phyloP scores from a whole-genome alignment of 2,888 invertebrate species.

The Lymantria dispar region DNA sequence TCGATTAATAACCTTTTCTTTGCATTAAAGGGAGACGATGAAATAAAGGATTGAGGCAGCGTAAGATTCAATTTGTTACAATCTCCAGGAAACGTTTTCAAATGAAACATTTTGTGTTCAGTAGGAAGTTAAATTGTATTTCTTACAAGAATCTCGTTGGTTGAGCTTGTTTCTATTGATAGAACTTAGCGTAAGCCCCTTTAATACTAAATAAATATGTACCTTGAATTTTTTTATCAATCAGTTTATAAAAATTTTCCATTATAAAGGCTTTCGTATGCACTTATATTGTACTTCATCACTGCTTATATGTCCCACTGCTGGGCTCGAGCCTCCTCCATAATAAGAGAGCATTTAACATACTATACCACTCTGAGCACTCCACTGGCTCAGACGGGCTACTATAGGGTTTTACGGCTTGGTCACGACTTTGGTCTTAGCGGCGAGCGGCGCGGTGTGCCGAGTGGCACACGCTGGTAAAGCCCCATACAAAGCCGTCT shows the following conservation, averaged over 20 bases:
- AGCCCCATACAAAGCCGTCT: too few species aligned
- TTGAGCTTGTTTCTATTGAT: slow-evolving; percentile 53
- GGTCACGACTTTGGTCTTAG: too few species aligned
- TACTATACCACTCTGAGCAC: too few species aligned
- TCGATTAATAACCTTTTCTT: slow-evolving; percentile 74
- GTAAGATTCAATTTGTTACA: slow-evolving; percentile 76
- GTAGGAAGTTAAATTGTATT: slow-evolving; percentile 73
- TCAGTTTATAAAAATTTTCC: slow-evolving; percentile 7
- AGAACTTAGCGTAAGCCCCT: slow-evolving; percentile 54
- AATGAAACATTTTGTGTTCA: slow-evolving; percentile 72
- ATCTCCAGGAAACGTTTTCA: slow-evolving; percentile 69
- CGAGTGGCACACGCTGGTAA: too few species aligned
- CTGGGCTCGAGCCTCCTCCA: too few species aligned
- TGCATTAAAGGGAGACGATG: slow-evolving; percentile 60
- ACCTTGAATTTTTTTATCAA: slow-evolving; percentile 34
- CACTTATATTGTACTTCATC: background rate
- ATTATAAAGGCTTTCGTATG: background rate
- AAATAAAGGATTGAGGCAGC: slow-evolving; percentile 75
- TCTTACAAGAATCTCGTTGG: slow-evolving; percentile 57
- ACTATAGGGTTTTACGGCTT: too few species aligned
- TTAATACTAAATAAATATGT: slow-evolving; percentile 51
- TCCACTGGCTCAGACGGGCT: too few species aligned
- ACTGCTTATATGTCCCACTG: background rate
- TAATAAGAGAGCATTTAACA: too few species aligned
- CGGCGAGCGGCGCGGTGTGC: too few species aligned